phyloP scores from a whole-genome alignment of 1,140 invertebrate genomes.

The Lordiphosa clarofinis region DNA sequence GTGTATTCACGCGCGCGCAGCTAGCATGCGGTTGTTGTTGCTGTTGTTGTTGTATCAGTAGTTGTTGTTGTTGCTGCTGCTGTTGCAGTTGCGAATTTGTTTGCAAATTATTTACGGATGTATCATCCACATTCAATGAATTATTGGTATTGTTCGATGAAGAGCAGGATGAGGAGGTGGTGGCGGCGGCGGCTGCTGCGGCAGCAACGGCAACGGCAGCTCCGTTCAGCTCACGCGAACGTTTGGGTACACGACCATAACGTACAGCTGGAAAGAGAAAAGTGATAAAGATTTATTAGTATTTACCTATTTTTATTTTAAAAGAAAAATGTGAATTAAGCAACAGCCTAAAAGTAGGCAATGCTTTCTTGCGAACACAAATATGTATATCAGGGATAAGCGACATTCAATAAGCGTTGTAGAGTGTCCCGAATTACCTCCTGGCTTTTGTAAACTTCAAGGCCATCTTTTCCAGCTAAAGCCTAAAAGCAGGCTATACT shows the following conservation, averaged over 20 bases:
- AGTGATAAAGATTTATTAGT: constrained; percentile 1
- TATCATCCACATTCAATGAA: constrained; percentile 58
- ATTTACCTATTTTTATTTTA: too few species aligned
- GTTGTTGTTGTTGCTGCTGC: constrained; percentile 53
- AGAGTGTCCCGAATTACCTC: too few species aligned
- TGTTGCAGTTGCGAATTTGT: constrained; percentile 48
- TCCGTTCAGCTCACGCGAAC: constrained; percentile 89
- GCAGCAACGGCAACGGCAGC: constrained; percentile 68
- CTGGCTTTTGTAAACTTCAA: too few species aligned
- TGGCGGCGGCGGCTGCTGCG: constrained; percentile 41
- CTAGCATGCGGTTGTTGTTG: constrained; percentile 67
- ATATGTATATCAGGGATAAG: too few species aligned
- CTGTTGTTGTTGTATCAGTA: constrained; percentile 53
- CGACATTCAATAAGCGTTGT: too few species aligned
- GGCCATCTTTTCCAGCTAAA: too few species aligned
- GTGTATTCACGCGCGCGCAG: constrained; percentile 71
- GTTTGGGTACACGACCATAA: constrained; percentile 96
- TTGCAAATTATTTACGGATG: constrained; percentile 47
- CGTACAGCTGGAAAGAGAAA: constrained; percentile 88
- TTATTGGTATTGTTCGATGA: constrained; percentile 27
- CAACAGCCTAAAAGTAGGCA: background rate
- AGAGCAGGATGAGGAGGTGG: constrained; percentile 43
- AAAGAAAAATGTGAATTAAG: too few species aligned
- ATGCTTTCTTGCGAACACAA: background rate
- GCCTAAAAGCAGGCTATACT: constrained; percentile 24